These are phyloP conservation scores for Heterodera carotae DNA, from an alignment of 1,140 invertebrate genomes.

Conservation along the genomic window DNA sequence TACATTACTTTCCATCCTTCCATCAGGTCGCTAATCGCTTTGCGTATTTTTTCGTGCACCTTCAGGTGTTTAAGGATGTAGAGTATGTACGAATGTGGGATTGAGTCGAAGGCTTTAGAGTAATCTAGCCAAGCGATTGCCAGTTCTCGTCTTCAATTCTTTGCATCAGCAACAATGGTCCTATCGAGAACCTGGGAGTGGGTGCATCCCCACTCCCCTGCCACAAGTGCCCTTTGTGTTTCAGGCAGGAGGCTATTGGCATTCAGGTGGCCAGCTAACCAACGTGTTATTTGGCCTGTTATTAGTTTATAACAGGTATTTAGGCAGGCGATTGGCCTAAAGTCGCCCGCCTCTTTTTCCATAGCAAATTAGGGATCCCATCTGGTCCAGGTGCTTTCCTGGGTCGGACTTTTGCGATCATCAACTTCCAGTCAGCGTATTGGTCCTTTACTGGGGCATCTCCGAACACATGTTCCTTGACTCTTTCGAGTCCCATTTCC, in stretches of 20 bases:
- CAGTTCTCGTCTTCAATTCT: slow-evolving; percentile 24
- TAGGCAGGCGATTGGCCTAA: slow-evolving; percentile 38
- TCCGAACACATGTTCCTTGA: neutral
- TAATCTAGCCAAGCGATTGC: slow-evolving; percentile 42
- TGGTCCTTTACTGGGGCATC: neutral
- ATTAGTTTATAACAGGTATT: slow-evolving; percentile 42
- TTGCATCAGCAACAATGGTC: slow-evolving; percentile 40
- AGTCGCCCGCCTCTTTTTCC: slow-evolving; percentile 38
- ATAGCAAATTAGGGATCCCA: slow-evolving; percentile 44
- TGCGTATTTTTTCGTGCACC: slow-evolving; percentile 10
- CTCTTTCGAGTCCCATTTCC: too few relatives aligned
- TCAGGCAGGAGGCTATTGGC: slow-evolving; percentile 25
- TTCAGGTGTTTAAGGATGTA: slow-evolving; percentile 21
- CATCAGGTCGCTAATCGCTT: slow-evolving; percentile 29
- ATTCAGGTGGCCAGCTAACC: slow-evolving; percentile 24
- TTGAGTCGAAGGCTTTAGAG: slow-evolving; percentile 44
- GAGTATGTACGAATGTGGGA: slow-evolving; percentile 37
- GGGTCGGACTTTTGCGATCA: slow-evolving; percentile 24
- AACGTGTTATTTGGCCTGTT: slow-evolving; percentile 35
- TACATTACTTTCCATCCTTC: slow-evolving; percentile 36
- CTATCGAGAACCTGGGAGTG: slow-evolving; percentile 41
- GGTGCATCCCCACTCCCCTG: slow-evolving; percentile 44
- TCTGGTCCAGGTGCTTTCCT: slow-evolving; percentile 46
- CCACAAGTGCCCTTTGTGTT: slow-evolving; percentile 21
- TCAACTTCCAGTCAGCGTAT: neutral